These are phyloP conservation scores for Berghia stephanieae DNA, from an alignment of 1,140 invertebrate species.

Conservation along the genomic window DNA sequence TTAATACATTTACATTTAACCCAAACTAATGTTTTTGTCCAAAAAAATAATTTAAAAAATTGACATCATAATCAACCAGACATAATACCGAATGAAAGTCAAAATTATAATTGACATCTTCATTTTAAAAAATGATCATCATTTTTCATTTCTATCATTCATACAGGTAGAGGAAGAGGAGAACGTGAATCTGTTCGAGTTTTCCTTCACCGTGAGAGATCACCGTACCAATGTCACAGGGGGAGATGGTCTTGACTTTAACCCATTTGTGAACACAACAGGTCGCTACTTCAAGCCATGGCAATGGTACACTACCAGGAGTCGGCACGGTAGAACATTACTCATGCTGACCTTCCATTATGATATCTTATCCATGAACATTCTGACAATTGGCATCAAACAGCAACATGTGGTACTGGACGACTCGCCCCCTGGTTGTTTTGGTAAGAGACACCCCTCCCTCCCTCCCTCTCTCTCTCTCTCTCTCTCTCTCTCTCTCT, in stretches of 20 bases:
- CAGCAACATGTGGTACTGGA: slow-evolving; percentile 39
- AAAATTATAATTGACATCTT: too few species aligned
- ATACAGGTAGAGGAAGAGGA: slow-evolving; percentile 32
- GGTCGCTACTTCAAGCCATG: slow-evolving; percentile 37
- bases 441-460: slow-evolving; percentile 43
- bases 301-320: slow-evolving; percentile 57
- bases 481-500: too few species aligned
- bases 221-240: neutral
- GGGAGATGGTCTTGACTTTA: neutral
- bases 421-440: slow-evolving; percentile 57
- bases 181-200: slow-evolving; percentile 40
- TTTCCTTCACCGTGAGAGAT: slow-evolving; percentile 34
- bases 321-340: slow-evolving; percentile 59
- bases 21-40: too few species aligned
- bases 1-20: too few species aligned
- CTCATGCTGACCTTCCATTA: slow-evolving; percentile 63
- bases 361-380: slow-evolving; percentile 61
- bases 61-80: too few species aligned
- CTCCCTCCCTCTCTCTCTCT: too few species aligned
- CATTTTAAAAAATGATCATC: too few species aligned
- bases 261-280: slow-evolving; percentile 9
- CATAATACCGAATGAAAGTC: too few species aligned
- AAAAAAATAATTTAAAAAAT: too few species aligned
- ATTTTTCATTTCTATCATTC: too few species aligned
- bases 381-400: slow-evolving; percentile 58